Evolutionary conservation across 2,113 vertebrate species (phyloP).

Genomic region (Mustelus asterias): DNA sequence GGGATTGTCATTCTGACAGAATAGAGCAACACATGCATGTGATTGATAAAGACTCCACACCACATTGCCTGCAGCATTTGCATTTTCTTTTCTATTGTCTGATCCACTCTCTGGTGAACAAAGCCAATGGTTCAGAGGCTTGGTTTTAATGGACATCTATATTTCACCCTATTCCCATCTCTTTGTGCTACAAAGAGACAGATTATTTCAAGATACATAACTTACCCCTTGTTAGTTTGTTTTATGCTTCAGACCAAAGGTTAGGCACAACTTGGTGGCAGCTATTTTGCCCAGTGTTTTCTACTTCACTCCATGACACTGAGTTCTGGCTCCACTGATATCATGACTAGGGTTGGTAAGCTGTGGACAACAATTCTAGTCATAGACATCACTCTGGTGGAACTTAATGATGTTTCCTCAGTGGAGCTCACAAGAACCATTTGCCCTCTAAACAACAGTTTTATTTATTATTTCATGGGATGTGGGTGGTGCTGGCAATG

Average conservation of each 20-base stretch:
- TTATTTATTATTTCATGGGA: no score
- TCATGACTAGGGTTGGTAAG: background rate
- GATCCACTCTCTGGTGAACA: background rate
- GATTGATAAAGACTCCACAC: background rate
- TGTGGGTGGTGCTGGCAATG: no score
- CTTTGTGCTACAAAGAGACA: background rate
- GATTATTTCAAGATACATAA: background rate
- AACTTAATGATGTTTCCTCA: background rate
- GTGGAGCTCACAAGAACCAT: background rate
- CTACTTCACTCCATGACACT: background rate
- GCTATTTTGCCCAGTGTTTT: background rate
- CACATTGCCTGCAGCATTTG: background rate
- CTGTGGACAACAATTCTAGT: background rate
- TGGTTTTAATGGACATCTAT: background rate
- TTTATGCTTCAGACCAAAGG: background rate
- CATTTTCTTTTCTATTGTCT: background rate
- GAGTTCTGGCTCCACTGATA: background rate
- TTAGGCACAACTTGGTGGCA: background rate
- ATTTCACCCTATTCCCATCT: background rate
- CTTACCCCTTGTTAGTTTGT: background rate
- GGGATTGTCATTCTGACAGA: background rate
- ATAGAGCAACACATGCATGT: background rate
- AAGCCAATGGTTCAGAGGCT: background rate
- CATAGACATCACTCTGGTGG: background rate
- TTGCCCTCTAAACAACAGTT: background rate